Conservation (phyloP, 2,888 invertebrate species). For the Lasioglossum pauxillum region DNA sequence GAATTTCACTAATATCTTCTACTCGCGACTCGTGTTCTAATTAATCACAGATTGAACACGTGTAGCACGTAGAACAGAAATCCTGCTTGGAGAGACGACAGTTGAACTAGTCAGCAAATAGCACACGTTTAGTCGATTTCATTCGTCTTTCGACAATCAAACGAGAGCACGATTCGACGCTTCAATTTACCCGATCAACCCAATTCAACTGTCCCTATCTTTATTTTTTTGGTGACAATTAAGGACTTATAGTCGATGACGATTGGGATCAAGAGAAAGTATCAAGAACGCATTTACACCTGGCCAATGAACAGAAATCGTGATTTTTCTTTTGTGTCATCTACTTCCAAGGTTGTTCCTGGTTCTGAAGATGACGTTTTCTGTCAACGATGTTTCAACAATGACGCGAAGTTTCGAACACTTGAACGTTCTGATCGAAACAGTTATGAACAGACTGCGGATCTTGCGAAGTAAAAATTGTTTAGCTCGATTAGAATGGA, state of each 20-base stretch:
- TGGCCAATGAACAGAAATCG: not conserved
- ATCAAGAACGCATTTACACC: not conserved
- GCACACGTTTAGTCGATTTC: not conserved
- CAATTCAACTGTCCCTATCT: not conserved
- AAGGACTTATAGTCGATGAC: not conserved
- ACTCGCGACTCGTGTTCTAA: not conserved
- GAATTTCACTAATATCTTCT: not conserved
- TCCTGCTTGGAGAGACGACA: not conserved
- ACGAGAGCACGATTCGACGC: not conserved
- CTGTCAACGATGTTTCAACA: not conserved
- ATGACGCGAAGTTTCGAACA: no score
- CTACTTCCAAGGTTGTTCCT: not conserved
- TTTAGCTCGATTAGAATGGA: no score
- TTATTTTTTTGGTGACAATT: not conserved
- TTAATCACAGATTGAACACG: not conserved
- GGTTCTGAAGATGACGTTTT: not conserved
- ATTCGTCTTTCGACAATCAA: not conserved
- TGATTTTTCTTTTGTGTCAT: not conserved
- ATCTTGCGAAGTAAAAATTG: not conserved
- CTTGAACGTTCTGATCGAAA: not conserved
- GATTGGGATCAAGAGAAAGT: not conserved
- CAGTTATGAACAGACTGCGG: not conserved
- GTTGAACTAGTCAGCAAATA: conserved; percentile 2
- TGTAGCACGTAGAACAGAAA: not conserved
- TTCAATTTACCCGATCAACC: not conserved